A percentile compares a stretch with the other conserved stretches of the same genome.
phyloP scores from a whole-genome alignment of 2,888 invertebrate species.

The Gortyna flavago region DNA sequence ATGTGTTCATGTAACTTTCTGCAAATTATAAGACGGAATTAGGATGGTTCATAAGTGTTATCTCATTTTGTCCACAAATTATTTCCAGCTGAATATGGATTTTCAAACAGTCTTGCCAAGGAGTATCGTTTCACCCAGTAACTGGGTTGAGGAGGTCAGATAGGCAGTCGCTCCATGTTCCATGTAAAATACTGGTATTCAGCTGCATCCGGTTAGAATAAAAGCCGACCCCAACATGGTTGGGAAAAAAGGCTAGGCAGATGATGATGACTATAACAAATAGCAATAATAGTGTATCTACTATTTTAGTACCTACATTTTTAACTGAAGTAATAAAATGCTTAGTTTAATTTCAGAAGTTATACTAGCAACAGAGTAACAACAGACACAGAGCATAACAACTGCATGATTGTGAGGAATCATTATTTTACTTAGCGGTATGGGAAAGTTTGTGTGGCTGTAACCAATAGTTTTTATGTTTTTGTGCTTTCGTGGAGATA shows the following conservation, averaged over 20 bases:
- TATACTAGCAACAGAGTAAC: background rate
- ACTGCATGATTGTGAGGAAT: background rate
- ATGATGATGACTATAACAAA: background rate
- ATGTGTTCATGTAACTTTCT: constrained; percentile 7
- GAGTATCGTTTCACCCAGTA: background rate
- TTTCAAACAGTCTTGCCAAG: background rate
- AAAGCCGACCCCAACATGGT: background rate
- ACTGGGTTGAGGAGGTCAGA: background rate
- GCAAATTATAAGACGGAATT: background rate
- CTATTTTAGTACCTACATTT: no score
- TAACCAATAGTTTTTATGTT: background rate
- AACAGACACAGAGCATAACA: background rate
- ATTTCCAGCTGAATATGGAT: no score
- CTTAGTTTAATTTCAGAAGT: background rate
- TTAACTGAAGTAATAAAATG: background rate
- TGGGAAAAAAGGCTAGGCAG: background rate
- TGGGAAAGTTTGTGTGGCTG: background rate
- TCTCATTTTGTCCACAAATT: background rate
- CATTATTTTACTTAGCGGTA: background rate
- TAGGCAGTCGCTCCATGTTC: background rate
- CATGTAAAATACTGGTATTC: background rate
- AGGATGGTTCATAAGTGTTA: background rate
- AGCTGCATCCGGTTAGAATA: background rate
- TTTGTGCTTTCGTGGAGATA: background rate
- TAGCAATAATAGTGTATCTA: no score